These are phyloP conservation scores for Tenthredo amoena DNA, from an alignment of 2,888 invertebrate genomes.

Conservation along the genomic window DNA sequence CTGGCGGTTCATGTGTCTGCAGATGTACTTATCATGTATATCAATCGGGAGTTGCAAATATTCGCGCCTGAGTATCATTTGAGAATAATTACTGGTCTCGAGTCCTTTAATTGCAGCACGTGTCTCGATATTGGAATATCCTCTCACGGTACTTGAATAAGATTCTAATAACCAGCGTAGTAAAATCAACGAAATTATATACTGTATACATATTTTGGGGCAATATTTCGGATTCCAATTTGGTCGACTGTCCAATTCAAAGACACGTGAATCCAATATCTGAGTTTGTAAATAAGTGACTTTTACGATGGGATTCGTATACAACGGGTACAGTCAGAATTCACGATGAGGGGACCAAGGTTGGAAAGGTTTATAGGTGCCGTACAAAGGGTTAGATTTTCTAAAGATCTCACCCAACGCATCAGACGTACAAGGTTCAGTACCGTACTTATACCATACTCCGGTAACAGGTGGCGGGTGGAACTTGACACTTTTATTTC, in stretches of 20 bases:
- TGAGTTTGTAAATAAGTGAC: constrained; percentile 28
- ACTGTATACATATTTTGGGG: too few species aligned
- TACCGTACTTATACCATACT: not conserved
- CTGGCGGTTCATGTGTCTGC: not conserved
- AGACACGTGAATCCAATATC: constrained; percentile 1
- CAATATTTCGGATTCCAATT: not conserved
- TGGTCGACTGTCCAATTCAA: not conserved
- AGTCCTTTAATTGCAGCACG: not conserved
- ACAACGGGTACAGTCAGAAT: constrained; percentile 28
- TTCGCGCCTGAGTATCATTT: not conserved
- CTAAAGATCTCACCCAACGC: constrained; percentile 38
- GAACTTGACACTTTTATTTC: constrained; percentile 52
- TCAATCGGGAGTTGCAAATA: not conserved
- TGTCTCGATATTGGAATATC: not conserved
- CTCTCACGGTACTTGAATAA: too few species aligned
- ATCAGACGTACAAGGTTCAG: constrained; percentile 15
- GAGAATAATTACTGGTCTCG: not conserved
- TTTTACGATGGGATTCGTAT: constrained; percentile 26
- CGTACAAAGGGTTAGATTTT: constrained; percentile 53
- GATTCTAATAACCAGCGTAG: too few species aligned
- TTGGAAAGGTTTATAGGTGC: constrained; percentile 45
- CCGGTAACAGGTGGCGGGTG: constrained; percentile 51
- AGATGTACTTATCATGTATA: not conserved
- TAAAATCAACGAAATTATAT: too few species aligned
- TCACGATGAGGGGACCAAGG: constrained; percentile 44